phyloP scores from a whole-genome alignment of 2,888 invertebrate genomes.

The Tiphia femorata region DNA sequence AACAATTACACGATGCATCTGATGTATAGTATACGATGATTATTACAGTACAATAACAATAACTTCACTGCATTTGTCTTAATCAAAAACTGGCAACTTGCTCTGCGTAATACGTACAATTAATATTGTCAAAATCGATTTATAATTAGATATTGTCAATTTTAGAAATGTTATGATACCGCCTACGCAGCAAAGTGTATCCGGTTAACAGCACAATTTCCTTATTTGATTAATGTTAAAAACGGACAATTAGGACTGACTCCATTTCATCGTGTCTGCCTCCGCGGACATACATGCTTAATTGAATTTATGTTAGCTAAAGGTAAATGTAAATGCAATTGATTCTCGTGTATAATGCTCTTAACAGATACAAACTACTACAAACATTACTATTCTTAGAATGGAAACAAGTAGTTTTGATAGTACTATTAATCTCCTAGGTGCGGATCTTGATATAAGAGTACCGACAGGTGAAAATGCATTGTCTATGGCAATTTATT shows the following conservation, averaged over 20 bases:
- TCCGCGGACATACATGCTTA: constrained; percentile 22
- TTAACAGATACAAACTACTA: too few species aligned
- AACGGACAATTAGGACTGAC: constrained; percentile 18
- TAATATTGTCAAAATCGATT: too few species aligned
- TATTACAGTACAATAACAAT: neutral
- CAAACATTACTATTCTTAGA: too few species aligned
- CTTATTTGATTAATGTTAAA: constrained; percentile 29
- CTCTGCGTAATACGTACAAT: too few species aligned
- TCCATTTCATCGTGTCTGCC: constrained; percentile 33
- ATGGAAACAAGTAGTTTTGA: neutral
- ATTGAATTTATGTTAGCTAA: constrained; percentile 35
- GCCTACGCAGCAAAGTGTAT: constrained; percentile 29
- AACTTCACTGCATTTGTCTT: too few species aligned
- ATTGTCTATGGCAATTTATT: constrained; percentile 28
- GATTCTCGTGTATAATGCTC: too few species aligned
- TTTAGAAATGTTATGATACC: constrained; percentile 26
- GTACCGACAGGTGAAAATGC: constrained; percentile 30
- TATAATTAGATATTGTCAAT: too few species aligned
- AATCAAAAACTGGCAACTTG: too few species aligned
- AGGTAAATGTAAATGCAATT: constrained; percentile 18
- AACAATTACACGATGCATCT: neutral
- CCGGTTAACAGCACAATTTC: constrained; percentile 26
- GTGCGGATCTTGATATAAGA: constrained; percentile 25
- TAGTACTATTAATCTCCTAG: constrained; percentile 9
- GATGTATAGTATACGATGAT: neutral